Conservation (phyloP, 2,797 vertebrate genomes). For the Champsocephalus esox region DNA sequence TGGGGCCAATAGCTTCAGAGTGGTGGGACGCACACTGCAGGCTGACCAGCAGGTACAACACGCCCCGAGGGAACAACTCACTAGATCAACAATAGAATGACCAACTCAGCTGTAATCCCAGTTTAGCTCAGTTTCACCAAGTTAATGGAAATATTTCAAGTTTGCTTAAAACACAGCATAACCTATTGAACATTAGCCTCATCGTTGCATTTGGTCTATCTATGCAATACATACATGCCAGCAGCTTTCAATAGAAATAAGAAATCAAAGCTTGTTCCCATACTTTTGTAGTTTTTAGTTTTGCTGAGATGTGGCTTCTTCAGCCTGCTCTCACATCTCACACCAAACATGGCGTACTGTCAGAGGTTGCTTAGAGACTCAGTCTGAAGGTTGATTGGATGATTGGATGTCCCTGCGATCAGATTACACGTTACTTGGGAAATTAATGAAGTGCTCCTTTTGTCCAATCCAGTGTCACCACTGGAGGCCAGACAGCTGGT, state of each 20-base stretch:
- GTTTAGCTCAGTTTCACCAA: background rate
- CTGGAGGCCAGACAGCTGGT: no score
- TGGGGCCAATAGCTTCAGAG: conserved; percentile 89
- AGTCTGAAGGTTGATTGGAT: background rate
- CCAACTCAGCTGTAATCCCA: background rate
- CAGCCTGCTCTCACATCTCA: no score
- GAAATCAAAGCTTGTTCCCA: no score
- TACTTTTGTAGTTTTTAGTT: no score
- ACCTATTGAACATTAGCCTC: background rate
- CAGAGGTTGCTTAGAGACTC: background rate
- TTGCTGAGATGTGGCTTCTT: no score
- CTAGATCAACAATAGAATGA: background rate
- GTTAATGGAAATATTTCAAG: background rate
- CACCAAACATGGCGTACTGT: background rate
- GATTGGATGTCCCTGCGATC: background rate
- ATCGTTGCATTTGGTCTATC: no score
- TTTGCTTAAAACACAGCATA: background rate
- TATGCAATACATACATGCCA: no score
- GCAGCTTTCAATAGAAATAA: no score
- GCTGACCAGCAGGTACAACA: conserved; percentile 91
- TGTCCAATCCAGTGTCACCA: background rate
- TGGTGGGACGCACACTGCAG: conserved; percentile 95
- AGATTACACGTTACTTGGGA: background rate
- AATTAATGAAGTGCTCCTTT: background rate
- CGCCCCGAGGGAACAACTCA: background rate